Conservation (phyloP, 2,113 vertebrate genomes). For the Perca fluviatilis region DNA sequence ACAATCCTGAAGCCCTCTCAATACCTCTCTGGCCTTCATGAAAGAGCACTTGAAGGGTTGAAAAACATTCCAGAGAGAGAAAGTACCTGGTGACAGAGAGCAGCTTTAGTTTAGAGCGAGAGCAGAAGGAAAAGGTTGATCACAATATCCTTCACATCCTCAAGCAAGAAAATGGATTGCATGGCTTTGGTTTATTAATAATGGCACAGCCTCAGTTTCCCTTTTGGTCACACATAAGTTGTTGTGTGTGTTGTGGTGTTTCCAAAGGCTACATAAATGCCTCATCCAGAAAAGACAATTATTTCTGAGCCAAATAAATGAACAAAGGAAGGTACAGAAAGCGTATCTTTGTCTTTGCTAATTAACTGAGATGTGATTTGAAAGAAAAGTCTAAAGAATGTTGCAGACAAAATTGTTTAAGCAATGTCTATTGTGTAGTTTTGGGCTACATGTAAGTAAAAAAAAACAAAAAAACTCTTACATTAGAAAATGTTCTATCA, state of each 20-base stretch:
- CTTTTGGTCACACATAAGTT: conserved; percentile 18
- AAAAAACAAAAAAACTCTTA: background rate
- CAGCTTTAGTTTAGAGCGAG: conserved; percentile 36
- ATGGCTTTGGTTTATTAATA: conserved; percentile 36
- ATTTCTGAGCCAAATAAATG: conserved; percentile 1
- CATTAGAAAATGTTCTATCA: background rate
- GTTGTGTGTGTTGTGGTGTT: background rate
- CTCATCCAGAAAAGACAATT: background rate
- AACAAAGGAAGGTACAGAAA: conserved; percentile 16
- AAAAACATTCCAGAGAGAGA: conserved; percentile 82
- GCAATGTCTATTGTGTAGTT: background rate
- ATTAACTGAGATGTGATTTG: conserved; percentile 8
- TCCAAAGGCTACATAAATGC: background rate
- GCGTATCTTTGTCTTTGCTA: background rate
- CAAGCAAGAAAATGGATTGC: conserved; percentile 36
- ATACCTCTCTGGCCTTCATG: conserved; percentile 65
- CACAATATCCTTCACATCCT: conserved; percentile 50
- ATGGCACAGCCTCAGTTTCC: conserved; percentile 5
- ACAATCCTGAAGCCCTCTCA: conserved; percentile 70
- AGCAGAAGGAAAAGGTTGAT: conserved; percentile 46
- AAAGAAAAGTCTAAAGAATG: background rate
- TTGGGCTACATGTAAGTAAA: background rate
- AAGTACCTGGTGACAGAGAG: conserved; percentile 72
- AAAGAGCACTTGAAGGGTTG: conserved; percentile 81
- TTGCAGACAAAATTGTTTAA: background rate